These are phyloP conservation scores for Poliocrania exsul DNA, from an alignment of 2,797 vertebrate genomes.

Conservation along the genomic window DNA sequence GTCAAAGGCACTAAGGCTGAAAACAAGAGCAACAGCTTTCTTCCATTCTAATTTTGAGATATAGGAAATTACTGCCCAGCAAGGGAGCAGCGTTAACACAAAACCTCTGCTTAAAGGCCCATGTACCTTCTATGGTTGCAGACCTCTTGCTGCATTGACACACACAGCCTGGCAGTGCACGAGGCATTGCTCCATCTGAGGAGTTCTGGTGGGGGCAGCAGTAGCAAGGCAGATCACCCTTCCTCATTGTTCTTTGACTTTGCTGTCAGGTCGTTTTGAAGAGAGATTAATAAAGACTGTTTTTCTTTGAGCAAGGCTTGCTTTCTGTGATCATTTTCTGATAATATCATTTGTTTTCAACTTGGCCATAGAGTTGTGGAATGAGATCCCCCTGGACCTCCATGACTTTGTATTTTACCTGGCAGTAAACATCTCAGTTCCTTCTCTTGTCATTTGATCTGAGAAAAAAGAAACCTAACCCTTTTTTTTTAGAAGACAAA, in stretches of 20 bases:
- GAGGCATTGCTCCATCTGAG: neutral
- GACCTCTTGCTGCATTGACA: neutral
- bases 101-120: neutral
- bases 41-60: neutral
- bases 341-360: conserved; percentile 66
- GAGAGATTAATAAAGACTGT: conserved; percentile 24
- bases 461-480: conserved; percentile 73
- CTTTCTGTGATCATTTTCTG: conserved; percentile 56
- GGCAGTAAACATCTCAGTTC: conserved; percentile 29
- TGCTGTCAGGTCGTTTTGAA: conserved; percentile 52
- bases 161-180: neutral
- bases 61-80: neutral
- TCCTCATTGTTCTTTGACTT: conserved; percentile 39
- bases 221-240: neutral
- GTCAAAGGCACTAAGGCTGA: neutral
- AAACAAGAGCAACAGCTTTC: neutral
- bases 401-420: conserved; percentile 43
- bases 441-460: conserved; percentile 76
- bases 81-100: neutral
- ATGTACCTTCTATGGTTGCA: neutral
- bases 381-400: conserved; percentile 34
- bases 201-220: neutral
- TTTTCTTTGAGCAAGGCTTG: conserved; percentile 5
- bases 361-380: conserved; percentile 27
- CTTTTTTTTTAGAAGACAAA: conserved; percentile 5